Evolutionary conservation across 2,113 vertebrate genomes (phyloP).

Genomic region (Ursus arctos): DNA sequence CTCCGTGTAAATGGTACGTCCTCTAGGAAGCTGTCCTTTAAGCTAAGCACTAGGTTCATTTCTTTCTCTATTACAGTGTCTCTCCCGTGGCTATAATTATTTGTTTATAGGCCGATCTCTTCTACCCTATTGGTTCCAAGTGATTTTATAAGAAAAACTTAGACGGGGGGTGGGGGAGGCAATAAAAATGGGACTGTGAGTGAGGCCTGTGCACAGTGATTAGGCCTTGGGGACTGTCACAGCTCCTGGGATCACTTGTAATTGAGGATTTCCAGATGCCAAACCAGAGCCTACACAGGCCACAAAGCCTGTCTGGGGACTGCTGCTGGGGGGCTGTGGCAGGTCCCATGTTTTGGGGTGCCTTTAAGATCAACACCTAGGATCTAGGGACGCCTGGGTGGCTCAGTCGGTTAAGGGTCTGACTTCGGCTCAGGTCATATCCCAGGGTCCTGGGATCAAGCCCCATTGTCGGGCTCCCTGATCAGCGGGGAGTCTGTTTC

Average conservation of each 20-base stretch:
- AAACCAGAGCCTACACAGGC: background rate
- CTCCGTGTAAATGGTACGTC: background rate
- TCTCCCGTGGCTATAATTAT: background rate
- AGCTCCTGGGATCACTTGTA: slow-evolving; percentile 44
- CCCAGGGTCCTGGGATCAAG: background rate
- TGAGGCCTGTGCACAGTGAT: background rate
- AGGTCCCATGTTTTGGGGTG: background rate
- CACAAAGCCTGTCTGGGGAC: background rate
- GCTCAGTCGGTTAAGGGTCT: background rate
- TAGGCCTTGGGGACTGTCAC: background rate
- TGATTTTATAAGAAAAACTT: slow-evolving; percentile 52
- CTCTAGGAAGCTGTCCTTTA: slow-evolving; percentile 24
- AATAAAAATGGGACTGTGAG: slow-evolving; percentile 27
- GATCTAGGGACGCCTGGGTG: background rate
- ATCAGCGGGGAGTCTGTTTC: background rate
- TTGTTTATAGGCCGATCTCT: background rate
- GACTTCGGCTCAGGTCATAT: background rate
- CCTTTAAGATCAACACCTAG: background rate
- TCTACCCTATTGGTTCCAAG: slow-evolving; percentile 26
- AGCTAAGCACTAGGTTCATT: background rate
- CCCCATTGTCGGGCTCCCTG: background rate
- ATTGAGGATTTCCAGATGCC: slow-evolving; percentile 50
- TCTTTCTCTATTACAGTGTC: background rate
- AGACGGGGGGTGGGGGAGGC: background rate
- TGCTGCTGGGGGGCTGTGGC: background rate